Evolutionary conservation across 2,888 invertebrate genomes (phyloP).

Genomic region (Tachina fera): DNA sequence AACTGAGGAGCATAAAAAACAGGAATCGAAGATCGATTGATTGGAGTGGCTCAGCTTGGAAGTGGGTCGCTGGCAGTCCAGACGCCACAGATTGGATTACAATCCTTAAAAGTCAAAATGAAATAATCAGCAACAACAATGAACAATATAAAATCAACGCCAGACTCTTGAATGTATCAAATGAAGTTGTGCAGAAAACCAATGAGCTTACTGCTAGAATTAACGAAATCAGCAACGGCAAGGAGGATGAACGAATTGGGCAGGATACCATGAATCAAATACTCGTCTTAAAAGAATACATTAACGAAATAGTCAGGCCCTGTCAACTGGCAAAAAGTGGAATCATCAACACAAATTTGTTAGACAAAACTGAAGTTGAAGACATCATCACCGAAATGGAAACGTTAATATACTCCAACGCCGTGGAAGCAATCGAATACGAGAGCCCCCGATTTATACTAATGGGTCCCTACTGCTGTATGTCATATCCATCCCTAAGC

Average conservation of each 20-base stretch:
- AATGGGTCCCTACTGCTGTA: constrained; percentile 12
- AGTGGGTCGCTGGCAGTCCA: constrained; percentile 17
- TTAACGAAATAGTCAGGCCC: neutral
- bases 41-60: constrained; percentile 12
- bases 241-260: neutral
- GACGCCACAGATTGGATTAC: constrained; percentile 25
- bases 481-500: constrained; percentile 7
- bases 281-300: neutral
- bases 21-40: constrained; percentile 19
- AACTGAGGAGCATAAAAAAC: neutral
- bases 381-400: neutral
- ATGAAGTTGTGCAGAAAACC: neutral
- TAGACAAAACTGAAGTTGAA: neutral
- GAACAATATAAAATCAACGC: neutral
- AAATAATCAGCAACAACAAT: constrained; percentile 3
- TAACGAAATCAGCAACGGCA: neutral
- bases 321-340: constrained; percentile 24
- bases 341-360: constrained; percentile 16
- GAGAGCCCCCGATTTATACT: neutral
- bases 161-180: neutral
- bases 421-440: constrained; percentile 27
- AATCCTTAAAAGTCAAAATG: constrained; percentile 1
- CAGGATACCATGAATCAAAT: neutral
- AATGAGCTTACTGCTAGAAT: neutral
- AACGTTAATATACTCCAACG: neutral